Conservation (phyloP, 1,140 invertebrate genomes). For the Drosophila pallidifrons region DNA sequence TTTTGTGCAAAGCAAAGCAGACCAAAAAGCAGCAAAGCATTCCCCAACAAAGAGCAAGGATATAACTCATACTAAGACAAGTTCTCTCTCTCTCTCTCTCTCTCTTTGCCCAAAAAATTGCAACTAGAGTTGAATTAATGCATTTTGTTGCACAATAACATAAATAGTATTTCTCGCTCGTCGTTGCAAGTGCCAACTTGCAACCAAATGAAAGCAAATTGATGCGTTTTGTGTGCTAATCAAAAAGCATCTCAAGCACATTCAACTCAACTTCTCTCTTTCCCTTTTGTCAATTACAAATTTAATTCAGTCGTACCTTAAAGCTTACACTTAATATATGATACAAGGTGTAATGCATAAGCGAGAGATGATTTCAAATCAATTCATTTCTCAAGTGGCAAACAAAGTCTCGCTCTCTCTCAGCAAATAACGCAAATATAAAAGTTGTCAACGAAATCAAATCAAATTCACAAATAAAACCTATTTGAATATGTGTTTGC, state of each 20-base stretch:
- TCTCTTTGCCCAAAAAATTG: neutral
- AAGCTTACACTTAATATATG: too few species aligned
- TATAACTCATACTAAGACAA: conserved; percentile 11
- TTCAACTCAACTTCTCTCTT: neutral
- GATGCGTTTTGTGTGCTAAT: conserved; percentile 20
- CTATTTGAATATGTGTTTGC: too few species aligned
- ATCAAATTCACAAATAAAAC: too few species aligned
- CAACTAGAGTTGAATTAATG: conserved; percentile 65
- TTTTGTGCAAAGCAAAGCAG: conserved; percentile 30
- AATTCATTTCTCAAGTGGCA: too few species aligned
- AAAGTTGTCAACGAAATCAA: neutral
- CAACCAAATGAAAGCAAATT: conserved; percentile 24
- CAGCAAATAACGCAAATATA: too few species aligned
- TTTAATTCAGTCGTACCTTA: too few species aligned
- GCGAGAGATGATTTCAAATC: too few species aligned
- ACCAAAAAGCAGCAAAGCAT: neutral
- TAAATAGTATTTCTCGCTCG: conserved; percentile 30
- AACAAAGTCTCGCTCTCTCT: too few species aligned
- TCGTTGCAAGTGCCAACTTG: conserved; percentile 4
- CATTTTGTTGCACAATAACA: conserved; percentile 67
- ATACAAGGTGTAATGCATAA: too few species aligned
- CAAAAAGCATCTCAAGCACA: conserved; percentile 13
- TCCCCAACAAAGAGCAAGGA: conserved; percentile 17
- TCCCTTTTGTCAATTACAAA: neutral
- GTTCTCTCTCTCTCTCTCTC: conserved; percentile 8